Base-by-base conservation (phyloP, 1,140 invertebrate genomes). In the Lineus longissimus region DNA sequence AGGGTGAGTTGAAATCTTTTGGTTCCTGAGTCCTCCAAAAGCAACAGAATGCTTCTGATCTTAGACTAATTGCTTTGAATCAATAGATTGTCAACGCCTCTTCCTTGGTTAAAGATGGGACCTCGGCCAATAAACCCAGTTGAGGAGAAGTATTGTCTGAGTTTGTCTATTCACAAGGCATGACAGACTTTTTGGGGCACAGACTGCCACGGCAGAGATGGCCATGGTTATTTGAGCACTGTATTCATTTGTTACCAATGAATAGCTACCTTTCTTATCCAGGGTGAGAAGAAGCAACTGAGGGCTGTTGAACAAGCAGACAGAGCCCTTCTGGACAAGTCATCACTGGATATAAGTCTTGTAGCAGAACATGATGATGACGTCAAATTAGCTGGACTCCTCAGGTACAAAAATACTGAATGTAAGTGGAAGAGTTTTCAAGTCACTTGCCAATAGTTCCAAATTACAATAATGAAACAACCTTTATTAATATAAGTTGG, bases 311-410 rank as follows among this genome's bases (percentile, higher is more conserved):
- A 88, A 73, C 84, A 85, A 15, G 82, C 85, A 63, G 91, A 95
- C 76, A 85, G 87, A 60, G 80, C 85, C 29, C 80, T 95, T n/a
- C 79, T 93, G 58, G 86, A 87, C 56, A 94, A 89, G 76, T 88
- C 86, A 45, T 91, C 90, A 29, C 80, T 96, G 1, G 86, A 90
- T 72, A 91, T 96, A 60, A 78, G 85, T 43, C 82, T 95, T 19
- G 78, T 95, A 1, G 87, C 88, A 2, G 93, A 95, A 82, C 84
- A 85, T 36, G 86, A 88, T 66, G 89, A 93, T 65, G 93, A 95
- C 73, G 83, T 86, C 55, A 87, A 88, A 77, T 83, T 93, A 75
- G 93, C 93, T 0, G 85, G 87, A 2, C 80, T 95, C 23, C 83
- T 95, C 54, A 86, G 88, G 61, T 80, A 76, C 57, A 70, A 68